Evolutionary conservation across 1,140 invertebrate species (phyloP).

Genomic region (Musca domestica): DNA sequence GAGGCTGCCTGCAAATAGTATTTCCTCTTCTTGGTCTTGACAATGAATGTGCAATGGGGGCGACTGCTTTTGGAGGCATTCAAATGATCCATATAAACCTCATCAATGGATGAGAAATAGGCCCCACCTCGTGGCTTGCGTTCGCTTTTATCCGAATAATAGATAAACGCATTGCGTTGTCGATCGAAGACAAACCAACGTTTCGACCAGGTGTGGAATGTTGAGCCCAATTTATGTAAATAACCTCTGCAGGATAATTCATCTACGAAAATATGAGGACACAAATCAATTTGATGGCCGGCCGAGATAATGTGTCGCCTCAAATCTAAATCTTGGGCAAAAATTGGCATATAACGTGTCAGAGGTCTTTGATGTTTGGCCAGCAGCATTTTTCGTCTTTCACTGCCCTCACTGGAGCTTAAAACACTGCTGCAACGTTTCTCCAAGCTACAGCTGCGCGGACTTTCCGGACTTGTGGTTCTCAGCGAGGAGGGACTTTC

Average conservation of each 20-base stretch:
- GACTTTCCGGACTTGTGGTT: neutral
- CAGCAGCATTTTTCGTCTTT: conserved; percentile 47
- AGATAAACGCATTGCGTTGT: conserved; percentile 80
- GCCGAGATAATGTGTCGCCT: conserved; percentile 88
- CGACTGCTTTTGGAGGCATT: conserved; percentile 89
- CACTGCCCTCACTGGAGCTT: conserved; percentile 32
- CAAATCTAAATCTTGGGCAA: conserved; percentile 85
- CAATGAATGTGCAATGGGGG: conserved; percentile 88
- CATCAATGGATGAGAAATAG: conserved; percentile 95
- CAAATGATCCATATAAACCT: conserved; percentile 94
- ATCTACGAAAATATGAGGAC: conserved; percentile 82
- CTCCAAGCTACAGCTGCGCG: neutral
- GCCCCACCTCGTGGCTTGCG: conserved; percentile 85
- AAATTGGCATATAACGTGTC: conserved; percentile 89
- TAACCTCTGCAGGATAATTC: conserved; percentile 58
- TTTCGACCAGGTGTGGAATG: conserved; percentile 91
- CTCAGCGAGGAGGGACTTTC: no score
- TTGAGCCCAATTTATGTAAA: conserved; percentile 88
- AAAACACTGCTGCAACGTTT: conserved; percentile 30
- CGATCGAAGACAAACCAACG: conserved; percentile 97
- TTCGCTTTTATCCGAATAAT: conserved; percentile 87
- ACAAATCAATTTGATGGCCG: conserved; percentile 91
- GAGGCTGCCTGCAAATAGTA: conserved; percentile 92
- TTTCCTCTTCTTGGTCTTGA: conserved; percentile 86
- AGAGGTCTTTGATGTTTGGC: conserved; percentile 75